Percentiles rank a stretch among this genome's conserved stretches.
phyloP scores from a whole-genome alignment of 1,140 invertebrate species.

The Drosophila mauritiana region DNA sequence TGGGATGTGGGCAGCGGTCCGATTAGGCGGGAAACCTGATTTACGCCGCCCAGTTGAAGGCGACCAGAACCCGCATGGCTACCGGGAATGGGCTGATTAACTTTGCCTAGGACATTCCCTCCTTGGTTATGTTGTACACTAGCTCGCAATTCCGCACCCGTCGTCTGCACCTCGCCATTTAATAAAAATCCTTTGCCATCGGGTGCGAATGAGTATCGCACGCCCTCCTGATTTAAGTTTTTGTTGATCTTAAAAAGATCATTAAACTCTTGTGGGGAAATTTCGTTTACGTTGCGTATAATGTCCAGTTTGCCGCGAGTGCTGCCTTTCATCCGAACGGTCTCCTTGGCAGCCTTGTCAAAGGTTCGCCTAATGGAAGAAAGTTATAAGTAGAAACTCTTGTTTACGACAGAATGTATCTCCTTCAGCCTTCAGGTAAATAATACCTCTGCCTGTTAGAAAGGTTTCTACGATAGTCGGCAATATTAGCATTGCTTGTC shows the following conservation, averaged over 20 bases:
- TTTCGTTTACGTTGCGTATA: constrained; percentile 74
- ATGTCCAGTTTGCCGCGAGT: constrained; percentile 64
- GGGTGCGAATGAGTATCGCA: constrained; percentile 51
- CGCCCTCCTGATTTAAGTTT: constrained; percentile 54
- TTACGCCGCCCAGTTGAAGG: background rate
- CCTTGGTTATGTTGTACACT: constrained; percentile 70
- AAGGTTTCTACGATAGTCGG: constrained; percentile 49
- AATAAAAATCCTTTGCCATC: constrained; percentile 52
- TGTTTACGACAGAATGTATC: background rate
- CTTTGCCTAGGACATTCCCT: constrained; percentile 51
- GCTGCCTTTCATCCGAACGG: constrained; percentile 53
- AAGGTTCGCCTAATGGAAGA: constrained; percentile 54
- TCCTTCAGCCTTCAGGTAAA: too few relatives aligned
- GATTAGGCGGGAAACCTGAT: constrained; percentile 12
- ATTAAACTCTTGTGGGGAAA: constrained; percentile 70
- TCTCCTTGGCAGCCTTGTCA: constrained; percentile 71
- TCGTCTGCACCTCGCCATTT: constrained; percentile 57
- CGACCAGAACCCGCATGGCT: constrained; percentile 1
- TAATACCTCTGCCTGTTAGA: constrained; percentile 70
- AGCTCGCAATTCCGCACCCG: constrained; percentile 48
- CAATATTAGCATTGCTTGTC: constrained; percentile 40
- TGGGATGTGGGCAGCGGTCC: constrained; percentile 2
- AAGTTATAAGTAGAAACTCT: background rate
- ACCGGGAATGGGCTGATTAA: constrained; percentile 40
- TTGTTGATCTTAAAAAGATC: constrained; percentile 76